Conservation (phyloP, 2,888 invertebrate species). For the Carcina quercana region DNA sequence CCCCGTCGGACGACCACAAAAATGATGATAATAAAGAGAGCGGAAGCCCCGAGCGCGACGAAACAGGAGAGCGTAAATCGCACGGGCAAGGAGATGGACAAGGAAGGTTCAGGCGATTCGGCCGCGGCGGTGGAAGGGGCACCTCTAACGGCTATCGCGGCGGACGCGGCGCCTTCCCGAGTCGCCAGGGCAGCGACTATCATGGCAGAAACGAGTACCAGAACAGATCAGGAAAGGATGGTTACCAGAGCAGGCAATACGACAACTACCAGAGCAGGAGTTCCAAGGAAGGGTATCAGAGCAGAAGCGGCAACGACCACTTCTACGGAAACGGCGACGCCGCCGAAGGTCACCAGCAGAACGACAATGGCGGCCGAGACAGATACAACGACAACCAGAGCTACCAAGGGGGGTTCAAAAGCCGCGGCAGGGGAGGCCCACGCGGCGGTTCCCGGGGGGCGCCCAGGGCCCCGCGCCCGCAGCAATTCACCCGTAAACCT, state of each 20-base stretch:
- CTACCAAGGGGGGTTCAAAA: slow-evolving; percentile 72
- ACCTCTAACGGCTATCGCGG: slow-evolving; percentile 60
- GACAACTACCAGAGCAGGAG: slow-evolving; percentile 53
- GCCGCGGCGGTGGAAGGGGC: slow-evolving; percentile 46
- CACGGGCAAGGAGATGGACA: slow-evolving; percentile 63
- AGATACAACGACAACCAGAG: slow-evolving; percentile 62
- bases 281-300: slow-evolving; percentile 43
- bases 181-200: slow-evolving; percentile 45
- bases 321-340: slow-evolving; percentile 61
- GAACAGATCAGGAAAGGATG: slow-evolving; percentile 42
- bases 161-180: slow-evolving; percentile 43
- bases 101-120: slow-evolving; percentile 48
- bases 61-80: slow-evolving; percentile 41
- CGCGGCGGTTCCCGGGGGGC: slow-evolving; percentile 33
- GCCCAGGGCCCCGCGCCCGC: slow-evolving; percentile 38
- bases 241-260: slow-evolving; percentile 45
- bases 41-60: slow-evolving; percentile 51
- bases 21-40: slow-evolving; percentile 49
- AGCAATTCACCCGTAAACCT: slow-evolving; percentile 53
- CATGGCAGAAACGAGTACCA: slow-evolving; percentile 50
- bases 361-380: slow-evolving; percentile 67
- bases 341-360: slow-evolving; percentile 56
- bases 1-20: slow-evolving; percentile 35
- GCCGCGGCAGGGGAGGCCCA: slow-evolving; percentile 63
- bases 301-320: slow-evolving; percentile 39